These are phyloP conservation scores for Chaetops frenatus DNA, from an alignment of 2,113 vertebrate genomes.

Conservation along the genomic window DNA sequence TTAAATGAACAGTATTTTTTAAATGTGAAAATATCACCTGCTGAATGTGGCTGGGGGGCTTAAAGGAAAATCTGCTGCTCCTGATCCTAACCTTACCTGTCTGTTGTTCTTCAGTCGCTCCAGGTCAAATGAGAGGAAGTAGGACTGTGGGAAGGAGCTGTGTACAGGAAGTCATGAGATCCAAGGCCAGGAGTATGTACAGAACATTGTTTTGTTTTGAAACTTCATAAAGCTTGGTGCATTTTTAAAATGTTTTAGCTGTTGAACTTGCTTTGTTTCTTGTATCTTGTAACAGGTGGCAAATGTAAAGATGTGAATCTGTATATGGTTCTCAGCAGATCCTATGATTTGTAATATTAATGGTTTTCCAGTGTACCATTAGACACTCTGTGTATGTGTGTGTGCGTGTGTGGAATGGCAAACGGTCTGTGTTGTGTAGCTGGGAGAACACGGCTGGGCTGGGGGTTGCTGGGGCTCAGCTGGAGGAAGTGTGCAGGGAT, in stretches of 20 bases:
- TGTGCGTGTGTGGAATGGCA: neutral
- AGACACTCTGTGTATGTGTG: neutral
- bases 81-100: neutral
- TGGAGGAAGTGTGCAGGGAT: neutral
- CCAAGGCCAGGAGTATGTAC: slow-evolving; percentile 75
- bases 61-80: neutral
- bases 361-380: slow-evolving; percentile 73
- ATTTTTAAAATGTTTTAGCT: slow-evolving; percentile 82
- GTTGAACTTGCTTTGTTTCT: slow-evolving; percentile 70
- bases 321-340: slow-evolving; percentile 74
- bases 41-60: neutral
- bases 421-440: neutral
- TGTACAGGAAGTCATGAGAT: slow-evolving; percentile 78
- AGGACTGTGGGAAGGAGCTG: slow-evolving; percentile 70
- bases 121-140: slow-evolving; percentile 90
- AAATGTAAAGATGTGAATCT: slow-evolving; percentile 75
- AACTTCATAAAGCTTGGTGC: slow-evolving; percentile 78
- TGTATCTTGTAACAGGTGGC: slow-evolving; percentile 78
- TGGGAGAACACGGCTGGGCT: neutral
- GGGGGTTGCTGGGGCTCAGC: neutral
- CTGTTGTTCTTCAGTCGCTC: slow-evolving; percentile 79
- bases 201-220: slow-evolving; percentile 81
- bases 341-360: slow-evolving; percentile 68
- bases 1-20: neutral
- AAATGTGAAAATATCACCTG: rapidly evolving